Conservation (phyloP, 2,113 vertebrate species). For the Montifringilla adamsi region DNA sequence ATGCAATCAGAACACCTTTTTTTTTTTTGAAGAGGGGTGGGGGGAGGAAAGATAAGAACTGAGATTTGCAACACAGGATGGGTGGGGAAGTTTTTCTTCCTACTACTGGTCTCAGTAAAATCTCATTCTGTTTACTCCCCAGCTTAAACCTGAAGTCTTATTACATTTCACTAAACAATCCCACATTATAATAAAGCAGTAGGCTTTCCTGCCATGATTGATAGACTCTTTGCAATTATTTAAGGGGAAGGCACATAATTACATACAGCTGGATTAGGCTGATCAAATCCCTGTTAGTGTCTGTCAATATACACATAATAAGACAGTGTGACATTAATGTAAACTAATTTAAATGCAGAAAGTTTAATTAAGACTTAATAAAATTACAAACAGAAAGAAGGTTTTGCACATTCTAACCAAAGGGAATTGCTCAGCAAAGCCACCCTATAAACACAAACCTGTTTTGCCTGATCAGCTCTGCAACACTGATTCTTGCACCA, state of each 20-base stretch:
- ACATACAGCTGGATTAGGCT: slow-evolving; percentile 39
- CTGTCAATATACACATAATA: slow-evolving; percentile 17
- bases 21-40: accelerated
- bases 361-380: slow-evolving; percentile 57
- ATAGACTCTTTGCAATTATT: slow-evolving; percentile 50
- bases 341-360: slow-evolving; percentile 47
- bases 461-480: neutral
- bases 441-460: neutral
- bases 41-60: neutral
- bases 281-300: slow-evolving; percentile 38
- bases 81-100: slow-evolving; percentile 21
- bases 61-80: slow-evolving; percentile 21
- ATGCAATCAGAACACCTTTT: neutral
- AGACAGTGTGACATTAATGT: slow-evolving; percentile 12
- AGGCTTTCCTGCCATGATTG: neutral
- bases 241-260: slow-evolving; percentile 28
- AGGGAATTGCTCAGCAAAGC: neutral
- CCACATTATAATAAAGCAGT: slow-evolving; percentile 21
- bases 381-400: neutral
- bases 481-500: neutral
- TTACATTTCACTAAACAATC: slow-evolving; percentile 47
- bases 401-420: neutral
- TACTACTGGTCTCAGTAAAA: neutral
- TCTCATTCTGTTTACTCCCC: neutral
- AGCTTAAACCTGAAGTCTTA: slow-evolving; percentile 13